phyloP scores from a whole-genome alignment of 2,888 invertebrate species.

The Vannuccia rotundouncinata region DNA sequence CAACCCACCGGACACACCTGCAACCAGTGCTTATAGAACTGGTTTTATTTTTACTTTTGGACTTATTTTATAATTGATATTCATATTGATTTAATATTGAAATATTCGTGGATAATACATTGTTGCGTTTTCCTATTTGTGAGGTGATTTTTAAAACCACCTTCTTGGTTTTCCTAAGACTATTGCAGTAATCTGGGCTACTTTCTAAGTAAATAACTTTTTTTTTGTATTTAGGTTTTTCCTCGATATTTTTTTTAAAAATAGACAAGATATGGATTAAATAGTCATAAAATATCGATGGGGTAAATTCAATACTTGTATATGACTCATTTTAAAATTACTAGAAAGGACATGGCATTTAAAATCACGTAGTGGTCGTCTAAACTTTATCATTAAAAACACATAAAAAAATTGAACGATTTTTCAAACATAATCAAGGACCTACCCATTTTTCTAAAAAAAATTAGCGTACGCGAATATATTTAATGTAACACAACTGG shows the following conservation, averaged over 20 bases:
- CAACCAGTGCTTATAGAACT: slow-evolving; percentile 26
- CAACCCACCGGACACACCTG: slow-evolving; percentile 17
- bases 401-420: no score
- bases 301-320: slow-evolving; percentile 18
- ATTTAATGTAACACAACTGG: no score
- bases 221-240: slow-evolving; percentile 12
- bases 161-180: slow-evolving; percentile 20
- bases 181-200: slow-evolving; percentile 13
- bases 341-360: slow-evolving; percentile 3
- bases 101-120: slow-evolving; percentile 23
- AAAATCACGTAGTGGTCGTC: slow-evolving; percentile 3
- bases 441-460: no score
- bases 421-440: no score
- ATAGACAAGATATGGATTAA: not conserved
- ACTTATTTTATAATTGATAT: slow-evolving; percentile 16
- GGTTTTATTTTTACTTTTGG: slow-evolving; percentile 14
- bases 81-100: slow-evolving; percentile 26
- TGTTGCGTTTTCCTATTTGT: not conserved
- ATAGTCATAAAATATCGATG: slow-evolving; percentile 19
- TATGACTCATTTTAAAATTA: slow-evolving; percentile 26
- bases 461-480: no score
- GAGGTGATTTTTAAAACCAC: slow-evolving; percentile 19
- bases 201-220: slow-evolving; percentile 16
- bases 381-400: no score
- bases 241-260: not conserved